Evolutionary conservation across 1,140 invertebrate species (phyloP), one percentile per base, ranked within the genome.

Genomic region (Rhysida immarginata): DNA sequence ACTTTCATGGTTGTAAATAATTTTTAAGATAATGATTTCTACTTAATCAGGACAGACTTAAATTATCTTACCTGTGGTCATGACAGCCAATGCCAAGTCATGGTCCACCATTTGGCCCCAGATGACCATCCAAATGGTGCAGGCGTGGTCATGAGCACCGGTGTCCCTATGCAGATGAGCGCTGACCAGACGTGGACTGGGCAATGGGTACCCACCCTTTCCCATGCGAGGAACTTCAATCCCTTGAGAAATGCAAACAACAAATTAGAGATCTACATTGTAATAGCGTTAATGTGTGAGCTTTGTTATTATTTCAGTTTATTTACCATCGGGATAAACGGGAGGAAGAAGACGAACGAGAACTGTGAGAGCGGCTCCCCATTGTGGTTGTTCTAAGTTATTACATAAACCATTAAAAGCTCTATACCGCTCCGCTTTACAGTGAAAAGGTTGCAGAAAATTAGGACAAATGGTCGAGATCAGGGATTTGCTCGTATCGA

Each of bases 71-170:
- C 72, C 71, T 66, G 75, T 74, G 26, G 74, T 75, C 58, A 75
- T 73, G 26, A 78, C 88, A 50, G 87, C 91, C 11, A 93, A 75
- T 1, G 88, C 93, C 61, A 90, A 85, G 67, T 94, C 90, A 72
- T 94, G 90, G 69, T 93, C 90, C 79, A 93, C 87, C 69, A 93
- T 91, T 72, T 94, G 90, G 62, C 88, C 89, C 87, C 87, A 92
- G 52, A 87, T 87, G 57, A 93, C 89, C 43, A 92, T 79, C 82
- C 93, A 88, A 58, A 91, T 85, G 14, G 88, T 92, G 45, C 88
- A 86, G n/a, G 87, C 87, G 66, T 93, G 88, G 69, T 93, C 88
- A 64, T 93, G 88, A 73, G 81, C 89, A 25, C 87, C 87, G 59
- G 91, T 85, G 63, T 93, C 89, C 2, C 87, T 84, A 69, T 94